A percentile compares a stretch with the other conserved stretches of the same genome.
These are phyloP conservation scores for Syngnathoides biaculeatus DNA, from an alignment of 2,113 vertebrate genomes.

Conservation along the genomic window DNA sequence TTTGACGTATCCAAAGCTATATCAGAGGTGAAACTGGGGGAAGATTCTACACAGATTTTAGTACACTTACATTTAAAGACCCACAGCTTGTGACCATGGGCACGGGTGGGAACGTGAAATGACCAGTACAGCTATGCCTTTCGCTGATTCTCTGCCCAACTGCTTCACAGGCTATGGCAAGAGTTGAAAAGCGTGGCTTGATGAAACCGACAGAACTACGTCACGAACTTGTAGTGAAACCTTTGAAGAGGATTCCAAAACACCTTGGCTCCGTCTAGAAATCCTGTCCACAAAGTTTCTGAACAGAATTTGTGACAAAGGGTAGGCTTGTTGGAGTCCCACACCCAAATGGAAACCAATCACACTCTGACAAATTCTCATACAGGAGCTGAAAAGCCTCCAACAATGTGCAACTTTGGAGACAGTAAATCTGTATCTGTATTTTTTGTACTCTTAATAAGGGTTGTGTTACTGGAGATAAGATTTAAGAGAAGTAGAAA, in stretches of 20 bases:
- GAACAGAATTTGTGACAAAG: too few species aligned
- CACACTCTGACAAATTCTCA: too few species aligned
- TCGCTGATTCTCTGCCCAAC: background rate
- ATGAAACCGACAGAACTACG: background rate
- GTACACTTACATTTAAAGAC: constrained; percentile 34
- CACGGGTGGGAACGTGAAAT: too few species aligned
- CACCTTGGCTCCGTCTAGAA: too few species aligned
- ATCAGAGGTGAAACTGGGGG: constrained; percentile 33
- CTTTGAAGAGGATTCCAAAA: too few species aligned
- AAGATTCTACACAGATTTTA: constrained; percentile 39
- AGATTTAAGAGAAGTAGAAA: background rate
- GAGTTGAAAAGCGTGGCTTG: background rate
- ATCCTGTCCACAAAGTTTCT: too few species aligned
- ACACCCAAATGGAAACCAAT: too few species aligned
- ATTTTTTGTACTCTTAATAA: constrained; percentile 14
- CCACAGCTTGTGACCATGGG: too few species aligned
- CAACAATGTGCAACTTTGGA: background rate
- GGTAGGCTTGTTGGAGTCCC: too few species aligned
- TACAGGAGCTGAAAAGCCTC: too few species aligned
- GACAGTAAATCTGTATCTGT: constrained; percentile 18
- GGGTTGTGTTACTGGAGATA: background rate
- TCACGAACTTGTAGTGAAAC: background rate
- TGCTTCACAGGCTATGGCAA: background rate
- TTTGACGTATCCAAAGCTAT: constrained; percentile 49
- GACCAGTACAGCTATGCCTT: too few species aligned